These are phyloP conservation scores for Heliangelus exortis DNA, from an alignment of 2,797 vertebrate genomes.

Conservation along the genomic window DNA sequence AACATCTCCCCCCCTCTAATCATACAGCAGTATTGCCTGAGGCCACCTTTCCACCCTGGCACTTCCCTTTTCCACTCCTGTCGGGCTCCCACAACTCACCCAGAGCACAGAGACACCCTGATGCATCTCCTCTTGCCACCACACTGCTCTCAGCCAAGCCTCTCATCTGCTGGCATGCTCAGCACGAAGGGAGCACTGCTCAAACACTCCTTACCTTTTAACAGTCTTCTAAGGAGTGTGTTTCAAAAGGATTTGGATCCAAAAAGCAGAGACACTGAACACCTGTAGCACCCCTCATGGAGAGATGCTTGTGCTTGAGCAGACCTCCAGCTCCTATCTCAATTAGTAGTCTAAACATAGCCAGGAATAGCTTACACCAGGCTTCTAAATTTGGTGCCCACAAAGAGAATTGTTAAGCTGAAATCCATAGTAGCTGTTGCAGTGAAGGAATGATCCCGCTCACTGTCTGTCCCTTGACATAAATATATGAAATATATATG, in stretches of 20 bases:
- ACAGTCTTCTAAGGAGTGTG: neutral
- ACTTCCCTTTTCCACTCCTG: neutral
- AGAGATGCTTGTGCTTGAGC: neutral
- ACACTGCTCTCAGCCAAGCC: neutral
- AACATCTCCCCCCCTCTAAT: neutral
- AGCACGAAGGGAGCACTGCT: accelerated
- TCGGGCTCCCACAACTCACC: neutral
- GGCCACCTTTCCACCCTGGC: neutral
- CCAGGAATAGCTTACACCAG: neutral
- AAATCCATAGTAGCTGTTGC: neutral
- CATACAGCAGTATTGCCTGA: neutral
- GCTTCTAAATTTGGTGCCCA: neutral
- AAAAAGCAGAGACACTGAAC: neutral
- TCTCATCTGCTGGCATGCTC: neutral
- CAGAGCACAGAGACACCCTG: neutral
- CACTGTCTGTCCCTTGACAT: neutral
- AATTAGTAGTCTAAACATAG: neutral
- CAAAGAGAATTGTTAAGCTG: neutral
- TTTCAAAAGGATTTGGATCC: neutral
- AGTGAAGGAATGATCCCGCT: neutral
- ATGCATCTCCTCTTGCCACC: neutral
- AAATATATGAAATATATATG: neutral
- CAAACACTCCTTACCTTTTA: neutral
- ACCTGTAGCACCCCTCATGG: neutral
- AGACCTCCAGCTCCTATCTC: neutral